Evolutionary conservation across 2,888 invertebrate species (phyloP), one percentile per base, ranked within the genome.

Genomic region (Patella ulyssiponensis): DNA sequence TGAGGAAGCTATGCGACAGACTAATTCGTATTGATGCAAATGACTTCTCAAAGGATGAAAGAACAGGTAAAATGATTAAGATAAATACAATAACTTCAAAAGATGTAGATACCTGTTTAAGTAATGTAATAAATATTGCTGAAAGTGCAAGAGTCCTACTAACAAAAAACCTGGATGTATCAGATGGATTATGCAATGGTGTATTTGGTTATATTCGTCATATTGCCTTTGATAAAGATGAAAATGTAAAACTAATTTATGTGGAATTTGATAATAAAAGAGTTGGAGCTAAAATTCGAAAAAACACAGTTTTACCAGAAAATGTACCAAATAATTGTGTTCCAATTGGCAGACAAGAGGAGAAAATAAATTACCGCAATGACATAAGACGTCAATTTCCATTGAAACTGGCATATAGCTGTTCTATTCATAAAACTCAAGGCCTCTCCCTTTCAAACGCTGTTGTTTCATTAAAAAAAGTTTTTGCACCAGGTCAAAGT

Each of bases 181-280:
- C 64, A 20, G 74, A 77, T 69, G 77, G 77, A 4, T 70, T 77
- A 7, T 74, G 74, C 2, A 77, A 77, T 75, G 77, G 77, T 23
- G 77, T 74, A 11, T 69, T 77, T 69, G 77, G 74, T 20, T 69
- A 64, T 23, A 54, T 77, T 44, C n/a, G 20, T 52, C 53, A 52
- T n/a, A 51, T 76, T 52, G 23, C n/a, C 17, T 23, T 15, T 15
- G 15, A 17, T 27, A 9, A 33, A 17, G 44, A 9, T 17, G 23
- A 51, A 17, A 11, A 70, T 14, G n/a, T 27, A 2, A 14, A 20
- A 17, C 51, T 20, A 7, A 64, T 71, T 20, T 52, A 51, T 70
- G 76, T 76, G 12, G 14, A 17, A n/a, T 76, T 76, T 71, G 76
- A 76, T 76, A 27, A 76, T 52, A n/a, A 71, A 27, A 17, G n/a